Evolutionary conservation across 1,140 invertebrate genomes (phyloP), one percentile per base, ranked within the genome.

Genomic region (Eupeodes corollae): DNA sequence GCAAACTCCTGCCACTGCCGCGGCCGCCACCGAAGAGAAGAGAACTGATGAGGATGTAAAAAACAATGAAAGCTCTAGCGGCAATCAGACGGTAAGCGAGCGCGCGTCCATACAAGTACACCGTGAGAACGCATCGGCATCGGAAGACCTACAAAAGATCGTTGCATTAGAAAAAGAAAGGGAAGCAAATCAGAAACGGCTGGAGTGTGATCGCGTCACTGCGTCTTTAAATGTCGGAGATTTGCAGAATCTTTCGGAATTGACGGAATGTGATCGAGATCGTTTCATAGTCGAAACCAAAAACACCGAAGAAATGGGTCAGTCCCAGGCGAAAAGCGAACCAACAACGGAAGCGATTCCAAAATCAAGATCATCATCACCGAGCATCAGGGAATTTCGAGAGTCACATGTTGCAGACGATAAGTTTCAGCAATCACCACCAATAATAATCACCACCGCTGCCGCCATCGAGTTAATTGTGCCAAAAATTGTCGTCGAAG

Each of bases 401-500:
- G 63, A 65, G 41, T 63, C 59, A 34, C 9, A 53, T n/a, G 44
- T 61, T 46, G 16, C 44, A 5, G 47, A 45, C 16, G 43, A 52
- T 10, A 14, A 43, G 13, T 11, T 5, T 5, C 30, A 26, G 37
- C 55, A 56, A 12, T 39, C 54, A 42, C 45, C 58, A 13, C 59
- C 2, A 41, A 21, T 14, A n/a, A n/a, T n/a, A n/a, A n/a, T n/a
- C 54, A 19, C 57, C 54, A 9, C 41, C 10, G 3, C 41, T 47
- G 21, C 46, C 26, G 13, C 51, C 39, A 6, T 34, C 16, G 41
- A 52, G 45, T 18, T 44, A 48, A 52, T 55, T 33, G 52, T 67
- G 46, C 63, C 63, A 11, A 62, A 51, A 33, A 67, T 67, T 31
- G 67, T 59, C 0, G 63, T 67, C 1, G 56, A 51, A 5, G 63